Evolutionary conservation across 2,888 invertebrate genomes (phyloP), one percentile per base, ranked within the genome.

Genomic region (Euzetes globulus): DNA sequence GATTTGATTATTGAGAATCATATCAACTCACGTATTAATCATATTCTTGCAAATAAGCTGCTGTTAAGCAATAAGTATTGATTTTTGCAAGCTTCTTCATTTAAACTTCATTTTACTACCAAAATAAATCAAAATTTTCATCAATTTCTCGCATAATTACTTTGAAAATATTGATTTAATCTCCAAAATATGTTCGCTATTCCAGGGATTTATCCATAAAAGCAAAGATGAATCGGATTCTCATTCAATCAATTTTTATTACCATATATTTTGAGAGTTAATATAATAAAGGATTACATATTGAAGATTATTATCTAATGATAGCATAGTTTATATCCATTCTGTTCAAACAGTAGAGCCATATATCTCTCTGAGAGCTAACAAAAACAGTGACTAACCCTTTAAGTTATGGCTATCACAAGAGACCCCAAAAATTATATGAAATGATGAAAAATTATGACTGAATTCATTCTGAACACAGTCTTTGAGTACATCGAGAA

Each of bases 281-380:
- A 60, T 60, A 60, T 25, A 60, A 60, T 60, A 60, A 60, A 5
- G 19, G 60, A 29, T 60, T 25, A 60, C 19, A 29, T 50, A 50
- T 29, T 29, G 19, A 27, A 60, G 29, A 60, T 60, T 60, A 60
- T 60, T 60, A 60, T 29, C 60, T 29, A 60, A 60, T 60, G 11
- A 60, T 27, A 9, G 27, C 13, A 25, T 17, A 60, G 60, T 60
- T 60, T 15, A 60, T 22, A 60, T 60, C 60, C 19, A 29, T 63
- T 33, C n/a, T 17, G 22, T 17, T 37, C 27, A 63, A 50, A 50
- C n/a, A 50, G n/a, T 6, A 50, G 50, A 50, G 19, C 41, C 41
- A 41, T 41, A 41, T 13, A 33, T 63, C 13, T 22, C n/a, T 1
- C 13, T 1, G 6, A n/a, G n/a, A 63, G 9, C 27, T 27, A 63